Evolutionary conservation across 1,140 invertebrate species (phyloP).

Genomic region (Aphis gossypii): DNA sequence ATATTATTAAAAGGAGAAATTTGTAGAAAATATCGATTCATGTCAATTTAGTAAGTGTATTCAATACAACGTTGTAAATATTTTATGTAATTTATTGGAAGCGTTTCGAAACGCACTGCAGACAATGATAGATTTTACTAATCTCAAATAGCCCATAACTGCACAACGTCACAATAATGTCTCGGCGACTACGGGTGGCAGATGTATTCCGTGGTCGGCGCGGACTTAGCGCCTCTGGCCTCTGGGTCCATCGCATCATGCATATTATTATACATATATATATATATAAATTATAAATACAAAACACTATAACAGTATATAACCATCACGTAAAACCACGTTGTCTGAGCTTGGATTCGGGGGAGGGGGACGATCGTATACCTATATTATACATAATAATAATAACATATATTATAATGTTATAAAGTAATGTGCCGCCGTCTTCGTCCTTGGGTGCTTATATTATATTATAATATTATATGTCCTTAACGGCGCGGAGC

Average conservation of each 20-base stretch:
- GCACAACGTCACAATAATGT: neutral
- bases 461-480: neutral
- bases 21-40: neutral
- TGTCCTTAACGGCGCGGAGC: neutral
- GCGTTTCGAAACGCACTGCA: neutral
- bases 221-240: neutral
- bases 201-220: neutral
- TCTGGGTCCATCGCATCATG: neutral
- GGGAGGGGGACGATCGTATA: neutral
- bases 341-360: neutral
- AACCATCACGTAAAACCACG: neutral
- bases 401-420: neutral
- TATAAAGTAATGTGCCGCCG: conserved; percentile 3
- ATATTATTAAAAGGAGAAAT: neutral
- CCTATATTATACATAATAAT: neutral
- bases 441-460: conserved; percentile 8
- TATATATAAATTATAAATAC: no score
- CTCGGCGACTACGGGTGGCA: neutral
- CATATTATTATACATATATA: neutral
- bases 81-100: neutral
- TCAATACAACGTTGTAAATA: neutral
- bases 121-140: neutral
- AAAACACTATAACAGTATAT: neutral
- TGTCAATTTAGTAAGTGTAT: neutral
- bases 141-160: neutral